Percentiles rank a stretch among this genome's conserved stretches.
These are phyloP conservation scores for Pterophyllum scalare DNA, from an alignment of 2,113 vertebrate species.

Conservation along the genomic window DNA sequence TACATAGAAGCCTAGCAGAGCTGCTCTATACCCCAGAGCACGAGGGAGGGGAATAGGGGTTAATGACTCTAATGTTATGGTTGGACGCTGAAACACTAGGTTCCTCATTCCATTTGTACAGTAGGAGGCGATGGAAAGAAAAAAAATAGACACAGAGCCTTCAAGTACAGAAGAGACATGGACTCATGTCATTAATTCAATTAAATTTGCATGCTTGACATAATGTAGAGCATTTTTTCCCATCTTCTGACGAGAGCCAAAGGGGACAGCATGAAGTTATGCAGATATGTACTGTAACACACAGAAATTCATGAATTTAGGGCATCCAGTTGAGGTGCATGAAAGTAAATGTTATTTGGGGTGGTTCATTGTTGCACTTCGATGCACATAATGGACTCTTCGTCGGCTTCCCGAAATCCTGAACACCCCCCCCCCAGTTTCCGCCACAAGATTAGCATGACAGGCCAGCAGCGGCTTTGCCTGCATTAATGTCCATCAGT, in stretches of 20 bases:
- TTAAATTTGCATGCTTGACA: slow-evolving; percentile 89
- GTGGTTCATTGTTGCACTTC: slow-evolving; percentile 86
- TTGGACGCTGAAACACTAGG: slow-evolving; percentile 75
- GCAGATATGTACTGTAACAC: slow-evolving; percentile 70
- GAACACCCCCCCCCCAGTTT: slow-evolving; percentile 82
- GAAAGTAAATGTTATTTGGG: slow-evolving; percentile 84
- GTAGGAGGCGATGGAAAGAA: slow-evolving; percentile 31
- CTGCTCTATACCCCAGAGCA: slow-evolving; percentile 69
- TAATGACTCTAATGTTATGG: slow-evolving; percentile 74
- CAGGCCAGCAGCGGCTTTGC: slow-evolving; percentile 84
- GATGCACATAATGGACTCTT: slow-evolving; percentile 88
- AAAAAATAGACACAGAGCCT: slow-evolving; percentile 78
- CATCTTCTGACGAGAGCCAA: slow-evolving; percentile 79
- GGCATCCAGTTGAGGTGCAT: slow-evolving; percentile 85
- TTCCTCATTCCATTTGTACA: slow-evolving; percentile 76
- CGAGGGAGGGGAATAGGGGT: slow-evolving; percentile 64
- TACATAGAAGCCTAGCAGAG: slow-evolving; percentile 62
- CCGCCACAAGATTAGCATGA: slow-evolving; percentile 85
- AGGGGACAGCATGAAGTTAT: slow-evolving; percentile 67
- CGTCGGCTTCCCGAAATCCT: slow-evolving; percentile 33
- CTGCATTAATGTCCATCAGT: slow-evolving; percentile 86
- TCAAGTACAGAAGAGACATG: slow-evolving; percentile 84
- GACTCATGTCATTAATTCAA: slow-evolving; percentile 89
- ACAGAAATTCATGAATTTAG: slow-evolving; percentile 71
- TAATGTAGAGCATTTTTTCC: slow-evolving; percentile 77